Evolutionary conservation across 23 tunicate genomes (phyloP).

Genomic region (Styela clava): DNA sequence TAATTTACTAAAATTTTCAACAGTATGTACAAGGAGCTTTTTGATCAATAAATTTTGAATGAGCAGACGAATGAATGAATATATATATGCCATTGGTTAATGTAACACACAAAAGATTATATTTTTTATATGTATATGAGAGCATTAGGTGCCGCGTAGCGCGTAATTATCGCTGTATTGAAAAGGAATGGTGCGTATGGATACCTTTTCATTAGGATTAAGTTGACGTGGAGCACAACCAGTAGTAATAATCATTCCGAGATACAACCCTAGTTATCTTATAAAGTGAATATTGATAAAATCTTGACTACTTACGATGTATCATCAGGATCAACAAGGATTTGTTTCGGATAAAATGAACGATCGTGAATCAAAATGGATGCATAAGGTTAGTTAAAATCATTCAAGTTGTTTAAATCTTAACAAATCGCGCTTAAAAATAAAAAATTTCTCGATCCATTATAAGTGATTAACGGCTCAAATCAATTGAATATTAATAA

Average conservation of each 20-base stretch:
- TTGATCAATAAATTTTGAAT: neutral
- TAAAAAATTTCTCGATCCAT: too few relatives aligned
- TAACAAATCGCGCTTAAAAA: too few relatives aligned
- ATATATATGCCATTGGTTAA: neutral
- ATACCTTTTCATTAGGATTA: neutral
- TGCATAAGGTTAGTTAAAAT: constrained; percentile 13
- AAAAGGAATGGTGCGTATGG: neutral
- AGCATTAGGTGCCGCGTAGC: neutral
- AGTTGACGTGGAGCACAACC: too few relatives aligned
- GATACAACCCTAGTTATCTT: too few relatives aligned
- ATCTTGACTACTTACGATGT: too few relatives aligned
- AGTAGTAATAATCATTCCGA: too few relatives aligned
- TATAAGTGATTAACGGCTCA: too few relatives aligned
- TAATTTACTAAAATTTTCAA: too few relatives aligned
- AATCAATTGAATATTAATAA: too few relatives aligned
- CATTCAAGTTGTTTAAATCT: too few relatives aligned
- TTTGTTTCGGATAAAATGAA: constrained; percentile 4
- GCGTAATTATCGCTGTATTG: neutral
- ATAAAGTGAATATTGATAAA: too few relatives aligned
- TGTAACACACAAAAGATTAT: neutral
- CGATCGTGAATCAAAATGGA: constrained; percentile 12
- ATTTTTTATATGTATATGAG: neutral
- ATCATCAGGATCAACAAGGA: neutral
- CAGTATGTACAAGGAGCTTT: too few relatives aligned
- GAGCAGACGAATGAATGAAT: neutral